Percentiles rank a stretch among this genome's conserved stretches.
Evolutionary conservation across 2,888 invertebrate genomes (phyloP).

Genomic region (Campoplex nolae): DNA sequence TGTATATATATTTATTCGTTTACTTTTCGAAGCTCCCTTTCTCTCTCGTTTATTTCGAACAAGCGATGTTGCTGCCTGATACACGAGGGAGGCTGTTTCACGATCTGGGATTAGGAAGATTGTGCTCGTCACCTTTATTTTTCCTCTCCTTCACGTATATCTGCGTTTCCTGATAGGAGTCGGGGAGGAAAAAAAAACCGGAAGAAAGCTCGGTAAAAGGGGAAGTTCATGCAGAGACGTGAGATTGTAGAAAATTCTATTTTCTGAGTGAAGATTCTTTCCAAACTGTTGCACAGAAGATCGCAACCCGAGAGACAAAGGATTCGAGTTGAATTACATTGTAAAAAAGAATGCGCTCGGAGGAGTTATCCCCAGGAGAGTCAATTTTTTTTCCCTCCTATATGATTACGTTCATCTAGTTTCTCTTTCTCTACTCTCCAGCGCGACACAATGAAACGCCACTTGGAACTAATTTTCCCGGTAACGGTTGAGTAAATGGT

Average conservation of each 20-base stretch:
- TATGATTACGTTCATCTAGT: constrained; percentile 23
- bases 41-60: constrained; percentile 16
- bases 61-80: constrained; percentile 29
- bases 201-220: constrained; percentile 15
- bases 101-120: constrained; percentile 1
- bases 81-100: constrained; percentile 6
- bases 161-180: background rate
- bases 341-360: constrained; percentile 53
- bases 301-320: constrained; percentile 33
- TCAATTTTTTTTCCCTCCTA: constrained; percentile 6
- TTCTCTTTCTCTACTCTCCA: constrained; percentile 7
- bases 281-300: constrained; percentile 28
- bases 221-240: background rate
- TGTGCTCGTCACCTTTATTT: constrained; percentile 3
- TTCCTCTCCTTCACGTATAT: constrained; percentile 18
- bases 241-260: constrained; percentile 41
- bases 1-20: constrained; percentile 24
- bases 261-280: constrained; percentile 33
- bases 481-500: constrained; percentile 73
- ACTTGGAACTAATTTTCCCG: constrained; percentile 72
- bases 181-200: constrained; percentile 3
- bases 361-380: constrained; percentile 27
- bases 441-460: constrained; percentile 36
- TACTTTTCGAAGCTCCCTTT: background rate
- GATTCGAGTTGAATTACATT: constrained; percentile 60